A percentile compares a stretch with the other conserved stretches of the same genome.
Evolutionary conservation across 2,888 invertebrate genomes (phyloP).

Genomic region (Anaspis maculata): DNA sequence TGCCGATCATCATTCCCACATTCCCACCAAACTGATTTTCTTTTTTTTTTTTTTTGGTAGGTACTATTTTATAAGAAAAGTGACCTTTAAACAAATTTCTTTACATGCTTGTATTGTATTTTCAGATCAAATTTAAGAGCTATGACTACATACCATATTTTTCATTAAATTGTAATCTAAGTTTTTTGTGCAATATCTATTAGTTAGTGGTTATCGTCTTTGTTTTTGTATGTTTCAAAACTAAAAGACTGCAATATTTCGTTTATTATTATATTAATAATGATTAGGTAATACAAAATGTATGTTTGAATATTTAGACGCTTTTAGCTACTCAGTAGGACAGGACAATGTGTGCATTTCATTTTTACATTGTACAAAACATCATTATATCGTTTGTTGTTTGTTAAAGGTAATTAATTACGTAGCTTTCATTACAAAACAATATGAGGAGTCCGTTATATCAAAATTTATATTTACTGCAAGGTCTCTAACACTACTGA

Average conservation of each 20-base stretch:
- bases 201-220: constrained; percentile 12
- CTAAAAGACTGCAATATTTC: constrained; percentile 25
- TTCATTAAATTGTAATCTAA: constrained; percentile 9
- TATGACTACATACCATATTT: constrained; percentile 8
- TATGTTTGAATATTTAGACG: constrained; percentile 20
- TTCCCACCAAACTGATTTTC: constrained; percentile 38
- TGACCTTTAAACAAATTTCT: constrained; percentile 24
- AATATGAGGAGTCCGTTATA: too few relatives aligned
- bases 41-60: too few relatives aligned
- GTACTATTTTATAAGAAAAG: constrained; percentile 21
- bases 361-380: too few relatives aligned
- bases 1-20: constrained; percentile 42
- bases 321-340: constrained; percentile 16
- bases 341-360: too few relatives aligned
- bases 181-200: constrained; percentile 25
- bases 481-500: too few relatives aligned
- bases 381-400: too few relatives aligned
- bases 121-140: constrained; percentile 11
- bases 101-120: constrained; percentile 16
- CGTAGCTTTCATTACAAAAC: too few relatives aligned
- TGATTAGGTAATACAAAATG: constrained; percentile 7
- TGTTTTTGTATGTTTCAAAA: constrained; percentile 13
- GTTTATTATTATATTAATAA: constrained; percentile 10
- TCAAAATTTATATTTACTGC: too few relatives aligned
- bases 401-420: too few relatives aligned